phyloP scores from a whole-genome alignment of 2,888 invertebrate species.

The Morpho deidamia region DNA sequence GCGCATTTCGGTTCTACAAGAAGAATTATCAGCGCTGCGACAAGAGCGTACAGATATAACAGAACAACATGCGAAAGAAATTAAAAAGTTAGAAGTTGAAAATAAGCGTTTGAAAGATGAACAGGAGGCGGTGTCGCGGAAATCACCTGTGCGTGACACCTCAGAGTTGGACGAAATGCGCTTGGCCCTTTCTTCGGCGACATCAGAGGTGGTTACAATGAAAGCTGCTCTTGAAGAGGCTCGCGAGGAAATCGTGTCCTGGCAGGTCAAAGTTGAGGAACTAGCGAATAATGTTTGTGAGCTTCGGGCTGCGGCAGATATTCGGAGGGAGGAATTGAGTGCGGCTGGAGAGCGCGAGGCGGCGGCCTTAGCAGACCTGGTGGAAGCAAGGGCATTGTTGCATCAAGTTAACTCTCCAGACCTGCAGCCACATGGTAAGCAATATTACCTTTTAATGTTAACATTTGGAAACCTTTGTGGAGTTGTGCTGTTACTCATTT shows the following conservation, averaged over 20 bases:
- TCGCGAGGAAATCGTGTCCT: constrained; percentile 44
- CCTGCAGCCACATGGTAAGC: constrained; percentile 56
- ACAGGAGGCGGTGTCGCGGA: constrained; percentile 38
- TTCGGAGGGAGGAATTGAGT: constrained; percentile 52
- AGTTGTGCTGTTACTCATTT: no score
- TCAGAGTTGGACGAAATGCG: constrained; percentile 57
- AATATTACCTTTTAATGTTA: background rate
- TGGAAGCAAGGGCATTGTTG: constrained; percentile 57
- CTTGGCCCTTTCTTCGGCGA: constrained; percentile 40
- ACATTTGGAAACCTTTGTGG: no score
- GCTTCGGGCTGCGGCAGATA: constrained; percentile 51
- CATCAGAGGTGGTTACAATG: constrained; percentile 45
- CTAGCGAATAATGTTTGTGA: constrained; percentile 51
- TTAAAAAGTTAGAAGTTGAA: constrained; percentile 50
- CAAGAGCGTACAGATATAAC: constrained; percentile 49
- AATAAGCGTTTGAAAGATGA: constrained; percentile 57
- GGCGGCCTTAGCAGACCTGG: constrained; percentile 53
- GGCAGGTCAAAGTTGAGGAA: constrained; percentile 58
- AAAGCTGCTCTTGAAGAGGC: constrained; percentile 53
- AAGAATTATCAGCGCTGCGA: constrained; percentile 54
- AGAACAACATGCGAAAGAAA: constrained; percentile 49
- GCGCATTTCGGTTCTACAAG: constrained; percentile 52
- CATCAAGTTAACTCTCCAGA: constrained; percentile 57
- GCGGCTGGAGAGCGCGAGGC: constrained; percentile 58
- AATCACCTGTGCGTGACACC: constrained; percentile 53